Percentiles rank a stretch among this genome's conserved stretches.
phyloP scores from a whole-genome alignment of 2,113 vertebrate genomes.

The Rhipidura dahli region DNA sequence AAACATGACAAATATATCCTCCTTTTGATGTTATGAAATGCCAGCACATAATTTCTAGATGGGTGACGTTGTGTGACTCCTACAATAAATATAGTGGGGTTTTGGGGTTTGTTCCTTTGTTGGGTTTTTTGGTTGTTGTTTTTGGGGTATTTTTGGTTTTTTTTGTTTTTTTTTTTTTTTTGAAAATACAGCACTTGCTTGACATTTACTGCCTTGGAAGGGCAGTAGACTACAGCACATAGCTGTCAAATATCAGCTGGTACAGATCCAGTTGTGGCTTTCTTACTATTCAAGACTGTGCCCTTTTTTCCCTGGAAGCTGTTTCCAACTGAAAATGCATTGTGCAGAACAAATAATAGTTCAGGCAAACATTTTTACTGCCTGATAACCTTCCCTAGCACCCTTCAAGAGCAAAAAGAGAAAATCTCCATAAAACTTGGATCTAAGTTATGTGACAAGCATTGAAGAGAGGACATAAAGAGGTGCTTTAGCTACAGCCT shows the following conservation, averaged over 20 bases:
- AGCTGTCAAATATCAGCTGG: neutral
- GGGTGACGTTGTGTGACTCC: neutral
- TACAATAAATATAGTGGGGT: accelerated
- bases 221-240: neutral
- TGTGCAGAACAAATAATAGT: neutral
- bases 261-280: neutral
- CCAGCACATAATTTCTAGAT: neutral
- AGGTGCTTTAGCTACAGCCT: neutral
- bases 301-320: neutral
- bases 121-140: too few relatives aligned
- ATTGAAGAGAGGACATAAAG: neutral
- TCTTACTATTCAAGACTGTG: neutral
- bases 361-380: neutral
- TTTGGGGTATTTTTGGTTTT: too few relatives aligned
- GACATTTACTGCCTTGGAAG: neutral
- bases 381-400: neutral
- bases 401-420: neutral
- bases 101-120: neutral
- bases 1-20: neutral
- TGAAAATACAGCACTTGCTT: neutral
- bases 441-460: neutral
- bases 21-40: neutral
- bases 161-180: neutral
- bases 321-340: neutral
- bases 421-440: neutral